These are phyloP conservation scores for Cheiracanthium punctorium DNA, from an alignment of 2,888 invertebrate genomes.

Conservation along the genomic window DNA sequence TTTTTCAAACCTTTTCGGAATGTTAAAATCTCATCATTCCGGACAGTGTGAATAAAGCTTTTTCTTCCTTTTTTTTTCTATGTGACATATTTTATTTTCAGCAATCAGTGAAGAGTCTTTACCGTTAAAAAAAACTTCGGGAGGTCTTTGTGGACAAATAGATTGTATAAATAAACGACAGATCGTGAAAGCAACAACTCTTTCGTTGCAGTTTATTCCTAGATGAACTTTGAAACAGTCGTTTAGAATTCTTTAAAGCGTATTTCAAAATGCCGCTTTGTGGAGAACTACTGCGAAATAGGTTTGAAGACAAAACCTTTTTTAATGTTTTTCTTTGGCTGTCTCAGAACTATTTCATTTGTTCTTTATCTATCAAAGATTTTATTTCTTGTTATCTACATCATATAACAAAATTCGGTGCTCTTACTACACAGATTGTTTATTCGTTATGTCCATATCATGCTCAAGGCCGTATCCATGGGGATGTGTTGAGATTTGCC, in stretches of 20 bases:
- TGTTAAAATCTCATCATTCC: too few species aligned
- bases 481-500: too few species aligned
- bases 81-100: background rate
- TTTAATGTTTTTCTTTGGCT: too few species aligned
- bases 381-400: too few species aligned
- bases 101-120: background rate
- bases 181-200: slow-evolving; percentile 24
- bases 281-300: slow-evolving; percentile 12
- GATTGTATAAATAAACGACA: background rate
- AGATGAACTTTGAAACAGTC: slow-evolving; percentile 44
- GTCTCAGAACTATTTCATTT: background rate
- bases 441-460: too few species aligned
- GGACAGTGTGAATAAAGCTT: too few species aligned
- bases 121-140: too few species aligned
- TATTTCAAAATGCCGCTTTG: slow-evolving; percentile 42
- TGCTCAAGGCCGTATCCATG: too few species aligned
- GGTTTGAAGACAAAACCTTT: background rate
- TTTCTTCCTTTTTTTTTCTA: too few species aligned
- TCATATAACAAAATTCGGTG: too few species aligned
- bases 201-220: slow-evolving; percentile 51
- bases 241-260: slow-evolving; percentile 58
- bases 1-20: too few species aligned
- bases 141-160: background rate
- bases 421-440: too few species aligned
- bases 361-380: background rate